Base-by-base conservation (phyloP, 2,797 vertebrate species). In the Pseudochromis fuscus region DNA sequence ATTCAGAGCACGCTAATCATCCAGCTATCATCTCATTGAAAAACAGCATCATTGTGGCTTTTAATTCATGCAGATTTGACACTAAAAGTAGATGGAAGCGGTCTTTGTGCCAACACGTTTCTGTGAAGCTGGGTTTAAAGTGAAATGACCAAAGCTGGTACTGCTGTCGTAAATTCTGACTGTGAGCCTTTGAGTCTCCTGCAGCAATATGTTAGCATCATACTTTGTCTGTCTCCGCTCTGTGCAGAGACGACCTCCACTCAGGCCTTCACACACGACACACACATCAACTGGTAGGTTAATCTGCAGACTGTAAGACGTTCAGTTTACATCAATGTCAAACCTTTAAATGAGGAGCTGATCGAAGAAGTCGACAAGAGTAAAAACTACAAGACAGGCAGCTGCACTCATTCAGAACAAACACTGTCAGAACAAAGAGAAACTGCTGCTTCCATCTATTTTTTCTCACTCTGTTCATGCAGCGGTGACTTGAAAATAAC, bases 41-140 rank as follows among this genome's bases (percentile, higher is more conserved):
- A 62, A 52, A 68, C 19, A 23, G 31, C 23, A 50, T 52, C 52
- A 38, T 51, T 30, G 50, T 65, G 50, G 57, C 16, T 4, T 50
- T 60, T 69, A 24, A 64, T 75, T 72, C 31, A 60, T 66, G 60
- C 50, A 48, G 25, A 67, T 63, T 69, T 69, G 57, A 25, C 30
- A 40, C 31, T 50, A 56, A 58, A 79, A 59, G 35, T 30, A 23
- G 25, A 69, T 55, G 27, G 37, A 51, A n/a, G 12, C 8, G 9
- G 28, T 15, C 24, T 59, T 16, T 7, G 27, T 44, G 49, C 38
- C 59, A 77, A 23, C 4, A 45, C 42, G 11, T 4, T 12, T 5
- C 42, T 21, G 4, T 21, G 4, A 19, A 45, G 19, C 10, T 21
- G 5, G 42, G 42, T 21, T 23, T 45, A 21, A 45, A 12, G 18